Conservation (phyloP, 1,140 invertebrate genomes). For the Aricia agestis region DNA sequence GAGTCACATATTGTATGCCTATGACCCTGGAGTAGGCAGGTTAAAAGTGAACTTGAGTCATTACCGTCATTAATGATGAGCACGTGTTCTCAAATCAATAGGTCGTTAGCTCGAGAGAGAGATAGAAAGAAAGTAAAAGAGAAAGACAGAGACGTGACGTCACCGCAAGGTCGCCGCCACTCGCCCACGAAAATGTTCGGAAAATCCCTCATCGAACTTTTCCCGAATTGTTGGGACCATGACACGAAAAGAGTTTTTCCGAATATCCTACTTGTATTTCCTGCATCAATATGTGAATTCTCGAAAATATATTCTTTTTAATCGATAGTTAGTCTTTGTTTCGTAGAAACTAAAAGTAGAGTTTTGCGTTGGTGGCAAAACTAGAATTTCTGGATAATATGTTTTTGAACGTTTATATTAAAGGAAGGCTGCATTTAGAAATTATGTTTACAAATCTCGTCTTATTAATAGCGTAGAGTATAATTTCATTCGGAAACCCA, state of each 20-base stretch:
- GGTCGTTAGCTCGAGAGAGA: slow-evolving; percentile 33
- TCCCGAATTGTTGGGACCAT: not conserved
- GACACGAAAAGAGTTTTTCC: not conserved
- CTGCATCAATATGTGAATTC: not conserved
- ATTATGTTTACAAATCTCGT: not conserved
- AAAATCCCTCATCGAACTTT: slow-evolving; percentile 19
- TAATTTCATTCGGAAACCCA: slow-evolving; percentile 20
- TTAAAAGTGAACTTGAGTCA: slow-evolving; percentile 15
- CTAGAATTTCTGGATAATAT: no score
- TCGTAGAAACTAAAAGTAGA: no score
- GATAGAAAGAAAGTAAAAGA: not conserved
- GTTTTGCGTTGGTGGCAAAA: no score
- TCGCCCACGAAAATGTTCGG: slow-evolving; percentile 25
- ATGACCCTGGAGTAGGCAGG: slow-evolving; percentile 3
- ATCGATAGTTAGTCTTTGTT: no score
- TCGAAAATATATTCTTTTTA: no score
- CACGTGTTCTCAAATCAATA: slow-evolving; percentile 57
- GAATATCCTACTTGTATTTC: not conserved
- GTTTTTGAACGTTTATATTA: no score
- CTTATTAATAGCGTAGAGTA: slow-evolving; percentile 4
- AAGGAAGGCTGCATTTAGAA: not conserved
- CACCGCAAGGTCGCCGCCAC: slow-evolving; percentile 52
- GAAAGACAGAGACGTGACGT: slow-evolving; percentile 36
- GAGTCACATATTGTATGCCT: not conserved
- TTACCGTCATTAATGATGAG: slow-evolving; percentile 22